Evolutionary conservation across 64 coral and sea anemone genomes (phyloP).

Genomic region (Acropora yongei): DNA sequence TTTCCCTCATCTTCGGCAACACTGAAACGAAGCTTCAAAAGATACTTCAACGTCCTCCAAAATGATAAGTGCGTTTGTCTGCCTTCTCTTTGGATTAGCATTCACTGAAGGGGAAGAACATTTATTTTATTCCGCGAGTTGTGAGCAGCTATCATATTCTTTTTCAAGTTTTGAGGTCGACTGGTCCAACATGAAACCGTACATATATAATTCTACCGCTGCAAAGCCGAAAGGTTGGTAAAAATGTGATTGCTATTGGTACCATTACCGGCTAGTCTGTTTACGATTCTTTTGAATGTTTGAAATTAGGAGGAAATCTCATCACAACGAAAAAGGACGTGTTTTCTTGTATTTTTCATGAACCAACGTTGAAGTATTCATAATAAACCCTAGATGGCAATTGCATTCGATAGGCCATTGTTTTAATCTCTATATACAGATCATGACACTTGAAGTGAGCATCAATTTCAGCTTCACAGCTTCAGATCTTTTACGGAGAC

Average conservation of each 20-base stretch:
- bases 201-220: not conserved
- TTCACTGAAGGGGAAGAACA: not conserved
- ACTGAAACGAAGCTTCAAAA: too few species aligned
- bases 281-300: too few species aligned
- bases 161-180: not conserved
- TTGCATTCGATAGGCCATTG: too few species aligned
- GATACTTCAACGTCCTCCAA: not conserved
- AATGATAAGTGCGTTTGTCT: not conserved
- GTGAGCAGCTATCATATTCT: not conserved
- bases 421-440: too few species aligned
- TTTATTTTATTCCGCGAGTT: not conserved
- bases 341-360: too few species aligned
- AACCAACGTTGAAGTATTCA: too few species aligned
- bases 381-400: too few species aligned
- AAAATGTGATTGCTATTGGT: not conserved
- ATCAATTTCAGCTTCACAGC: too few species aligned
- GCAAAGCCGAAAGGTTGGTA: not conserved
- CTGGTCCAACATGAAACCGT: not conserved
- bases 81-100: not conserved
- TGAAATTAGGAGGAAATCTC: too few species aligned
- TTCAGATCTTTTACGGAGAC: too few species aligned
- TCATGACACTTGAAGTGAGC: too few species aligned
- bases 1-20: not conserved
- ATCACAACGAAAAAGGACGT: too few species aligned
- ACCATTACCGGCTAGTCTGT: not conserved